Percentiles rank a stretch among this genome's conserved stretches.
These are phyloP conservation scores for Catotricha subobsoleta DNA, from an alignment of 2,888 invertebrate species.

Conservation along the genomic window DNA sequence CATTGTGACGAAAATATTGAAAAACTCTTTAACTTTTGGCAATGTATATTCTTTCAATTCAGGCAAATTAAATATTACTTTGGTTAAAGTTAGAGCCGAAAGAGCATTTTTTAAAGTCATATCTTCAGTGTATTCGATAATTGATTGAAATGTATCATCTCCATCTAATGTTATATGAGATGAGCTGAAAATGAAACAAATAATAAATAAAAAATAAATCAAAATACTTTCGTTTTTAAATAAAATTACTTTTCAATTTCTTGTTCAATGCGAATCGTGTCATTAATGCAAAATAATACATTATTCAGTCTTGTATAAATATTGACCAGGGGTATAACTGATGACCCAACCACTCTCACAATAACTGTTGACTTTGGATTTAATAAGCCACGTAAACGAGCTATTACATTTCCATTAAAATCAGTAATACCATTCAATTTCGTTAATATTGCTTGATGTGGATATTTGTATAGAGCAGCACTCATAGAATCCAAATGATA, in stretches of 20 bases:
- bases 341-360: conserved; percentile 22
- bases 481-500: conserved; percentile 34
- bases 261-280: conserved; percentile 43
- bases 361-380: conserved; percentile 31
- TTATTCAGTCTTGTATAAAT: conserved; percentile 49
- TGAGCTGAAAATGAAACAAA: neutral
- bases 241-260: conserved; percentile 18
- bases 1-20: conserved; percentile 54
- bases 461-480: conserved; percentile 37
- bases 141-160: too few species aligned
- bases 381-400: conserved; percentile 39
- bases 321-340: conserved; percentile 6
- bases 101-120: too few species aligned
- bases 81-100: too few species aligned
- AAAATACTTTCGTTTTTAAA: neutral
- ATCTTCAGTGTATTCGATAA: too few species aligned
- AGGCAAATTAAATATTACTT: too few species aligned
- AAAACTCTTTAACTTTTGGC: conserved; percentile 31
- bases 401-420: conserved; percentile 31
- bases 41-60: neutral
- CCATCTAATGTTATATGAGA: neutral
- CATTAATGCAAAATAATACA: conserved; percentile 50
- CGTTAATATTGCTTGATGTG: conserved; percentile 39
- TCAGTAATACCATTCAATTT: conserved; percentile 38
- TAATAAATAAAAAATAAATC: neutral